Conservation (phyloP, 2,797 vertebrate genomes). For the Semotilus atromaculatus region DNA sequence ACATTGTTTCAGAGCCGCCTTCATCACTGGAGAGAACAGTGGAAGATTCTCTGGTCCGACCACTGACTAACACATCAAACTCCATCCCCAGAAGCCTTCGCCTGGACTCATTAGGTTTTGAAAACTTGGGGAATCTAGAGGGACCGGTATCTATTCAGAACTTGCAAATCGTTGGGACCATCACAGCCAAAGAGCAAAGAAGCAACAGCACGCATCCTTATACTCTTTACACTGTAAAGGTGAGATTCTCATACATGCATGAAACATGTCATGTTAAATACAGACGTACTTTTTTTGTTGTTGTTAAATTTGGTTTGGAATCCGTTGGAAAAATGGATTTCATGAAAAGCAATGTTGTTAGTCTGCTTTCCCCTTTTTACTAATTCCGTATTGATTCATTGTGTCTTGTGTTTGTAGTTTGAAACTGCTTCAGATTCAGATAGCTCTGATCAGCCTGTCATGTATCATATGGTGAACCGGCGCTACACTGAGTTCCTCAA, state of each 20-base stretch:
- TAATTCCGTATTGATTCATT: background rate
- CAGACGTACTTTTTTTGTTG: background rate
- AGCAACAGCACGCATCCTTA: conserved; percentile 85
- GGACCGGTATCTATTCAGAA: conserved; percentile 85
- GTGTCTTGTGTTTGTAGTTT: conserved; percentile 76
- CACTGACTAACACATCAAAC: conserved; percentile 51
- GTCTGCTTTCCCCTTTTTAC: background rate
- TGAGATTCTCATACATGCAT: conserved; percentile 59
- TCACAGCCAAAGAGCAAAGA: conserved; percentile 88
- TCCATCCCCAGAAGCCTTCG: conserved; percentile 69
- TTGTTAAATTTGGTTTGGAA: background rate
- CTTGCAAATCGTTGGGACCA: conserved; percentile 86
- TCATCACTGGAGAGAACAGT: conserved; percentile 65
- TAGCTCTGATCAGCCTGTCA: conserved; percentile 74
- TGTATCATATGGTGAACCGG: conserved; percentile 86
- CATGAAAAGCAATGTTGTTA: background rate
- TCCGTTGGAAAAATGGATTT: background rate
- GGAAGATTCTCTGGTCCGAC: conserved; percentile 55
- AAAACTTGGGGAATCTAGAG: conserved; percentile 77
- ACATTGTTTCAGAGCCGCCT: conserved; percentile 61
- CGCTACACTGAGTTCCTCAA: conserved; percentile 97
- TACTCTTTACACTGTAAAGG: conserved; percentile 94
- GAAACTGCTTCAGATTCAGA: conserved; percentile 82
- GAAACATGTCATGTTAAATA: background rate
- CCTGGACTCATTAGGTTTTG: conserved; percentile 80